Evolutionary conservation across 2,113 vertebrate species (phyloP), one percentile per base, ranked within the genome.

Genomic region (Phaetusa simplex): DNA sequence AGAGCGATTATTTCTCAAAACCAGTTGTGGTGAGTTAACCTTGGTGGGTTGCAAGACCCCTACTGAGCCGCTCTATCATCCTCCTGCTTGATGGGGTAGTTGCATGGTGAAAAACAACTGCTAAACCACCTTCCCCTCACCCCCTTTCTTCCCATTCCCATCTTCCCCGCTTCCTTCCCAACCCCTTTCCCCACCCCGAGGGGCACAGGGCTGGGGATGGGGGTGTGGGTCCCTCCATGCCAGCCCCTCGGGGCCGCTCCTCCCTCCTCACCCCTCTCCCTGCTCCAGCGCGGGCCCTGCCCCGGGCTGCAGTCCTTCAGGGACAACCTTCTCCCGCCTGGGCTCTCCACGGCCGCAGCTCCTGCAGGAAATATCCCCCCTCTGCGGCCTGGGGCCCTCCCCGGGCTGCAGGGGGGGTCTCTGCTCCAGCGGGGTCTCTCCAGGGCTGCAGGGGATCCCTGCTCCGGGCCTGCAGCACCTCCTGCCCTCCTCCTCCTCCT

Each of bases 91-190:
- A 30, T 8, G 49, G 9, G 18, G 50, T 15, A 45, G 29, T 2
- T 73, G 29, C 29, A 59, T 32, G 10, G 20, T 67, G 45, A 73
- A 40, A 78, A 86, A 15, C 8, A 69, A 55, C 20, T 5, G 1
- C 10, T 66, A 47, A n/a, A 80, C 6, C 1, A 34, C 4, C 18
- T 79, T 79, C 12, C 21, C 4, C 9, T 24, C 24, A n/a, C 3
- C 2, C 66, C 4, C 1, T 24, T 38, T 83, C 16, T 90, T n/a
- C n/a, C 24, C 34, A 49, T 9, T 4, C 29, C 13, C 29, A 16
- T 1, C 5, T 6, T 34, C 34, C 13, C 11, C 32, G 4, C 16
- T 34, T 3, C 7, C 1, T 3, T 24, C 38, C 32, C 2, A 2
- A 3, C 18, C 8, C 42, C 14, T 56, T 27, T 38, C 14, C 27